Evolutionary conservation across 2,113 vertebrate species (phyloP).

Genomic region (Laticauda colubrina): DNA sequence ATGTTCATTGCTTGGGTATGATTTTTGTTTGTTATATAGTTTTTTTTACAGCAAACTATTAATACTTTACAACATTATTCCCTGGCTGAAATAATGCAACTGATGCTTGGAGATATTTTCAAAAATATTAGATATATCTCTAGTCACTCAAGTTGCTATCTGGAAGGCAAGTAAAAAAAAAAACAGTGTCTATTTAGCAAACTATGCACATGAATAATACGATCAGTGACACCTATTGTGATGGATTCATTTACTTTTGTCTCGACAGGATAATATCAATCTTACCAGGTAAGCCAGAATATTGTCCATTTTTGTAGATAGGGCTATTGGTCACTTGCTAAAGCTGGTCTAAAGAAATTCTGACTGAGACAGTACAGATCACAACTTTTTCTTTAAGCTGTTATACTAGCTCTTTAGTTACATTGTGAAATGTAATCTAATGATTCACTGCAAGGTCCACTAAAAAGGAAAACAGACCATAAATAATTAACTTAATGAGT

Average conservation of each 20-base stretch:
- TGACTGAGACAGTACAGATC: background rate
- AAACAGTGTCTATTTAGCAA: background rate
- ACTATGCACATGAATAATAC: background rate
- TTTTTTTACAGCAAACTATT: conserved; percentile 25
- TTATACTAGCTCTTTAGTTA: background rate
- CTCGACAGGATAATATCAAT: background rate
- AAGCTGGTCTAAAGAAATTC: background rate
- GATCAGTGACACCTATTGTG: background rate
- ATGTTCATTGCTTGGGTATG: conserved; percentile 21
- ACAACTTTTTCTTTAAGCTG: background rate
- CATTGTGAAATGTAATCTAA: background rate
- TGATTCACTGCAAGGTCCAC: background rate
- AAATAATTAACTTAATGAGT: background rate
- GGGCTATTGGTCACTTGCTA: background rate
- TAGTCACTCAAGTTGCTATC: background rate
- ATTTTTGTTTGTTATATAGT: conserved; percentile 31
- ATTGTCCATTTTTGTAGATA: background rate
- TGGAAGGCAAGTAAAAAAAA: background rate
- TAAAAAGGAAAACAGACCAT: background rate
- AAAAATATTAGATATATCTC: background rate
- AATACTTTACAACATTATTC: conserved; percentile 36
- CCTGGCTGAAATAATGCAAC: conserved; percentile 22
- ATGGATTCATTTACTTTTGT: background rate
- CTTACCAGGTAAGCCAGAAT: background rate
- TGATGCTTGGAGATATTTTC: background rate